Evolutionary conservation across 2,888 invertebrate species (phyloP).

Genomic region (Drosophila kokeensis): DNA sequence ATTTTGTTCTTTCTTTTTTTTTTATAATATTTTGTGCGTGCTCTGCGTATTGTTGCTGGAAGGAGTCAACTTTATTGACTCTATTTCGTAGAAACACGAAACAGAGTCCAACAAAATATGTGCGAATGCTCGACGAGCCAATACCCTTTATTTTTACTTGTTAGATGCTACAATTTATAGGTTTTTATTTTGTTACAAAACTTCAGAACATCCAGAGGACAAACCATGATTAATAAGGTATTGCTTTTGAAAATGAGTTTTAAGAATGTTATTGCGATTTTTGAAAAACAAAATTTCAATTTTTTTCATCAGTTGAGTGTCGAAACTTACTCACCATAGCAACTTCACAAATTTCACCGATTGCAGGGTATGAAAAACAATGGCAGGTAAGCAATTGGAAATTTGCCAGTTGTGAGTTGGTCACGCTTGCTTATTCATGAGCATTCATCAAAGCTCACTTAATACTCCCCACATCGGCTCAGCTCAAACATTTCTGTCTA

Average conservation of each 20-base stretch:
- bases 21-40: slow-evolving; percentile 23
- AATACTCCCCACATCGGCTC: slow-evolving; percentile 67
- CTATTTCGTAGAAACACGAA: slow-evolving; percentile 62
- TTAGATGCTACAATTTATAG: neutral
- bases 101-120: slow-evolving; percentile 1
- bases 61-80: slow-evolving; percentile 59
- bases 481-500: slow-evolving; percentile 70
- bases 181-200: neutral
- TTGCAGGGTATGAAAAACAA: slow-evolving; percentile 23
- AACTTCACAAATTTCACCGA: neutral
- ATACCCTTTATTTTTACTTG: neutral
- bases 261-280: neutral
- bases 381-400: neutral
- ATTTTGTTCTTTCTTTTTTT: neutral
- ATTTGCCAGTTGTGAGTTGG: slow-evolving; percentile 29
- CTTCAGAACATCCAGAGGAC: neutral
- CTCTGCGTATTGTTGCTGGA: slow-evolving; percentile 14
- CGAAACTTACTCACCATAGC: neutral
- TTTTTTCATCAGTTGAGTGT: neutral
- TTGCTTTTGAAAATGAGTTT: neutral
- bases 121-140: neutral
- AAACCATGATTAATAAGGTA: neutral
- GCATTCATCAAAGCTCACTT: slow-evolving; percentile 75
- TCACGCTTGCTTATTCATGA: slow-evolving; percentile 74
- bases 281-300: neutral